Percentiles rank a stretch among this genome's conserved stretches.
Conservation (phyloP, 1,140 invertebrate species). For the Aphis craccivora region DNA sequence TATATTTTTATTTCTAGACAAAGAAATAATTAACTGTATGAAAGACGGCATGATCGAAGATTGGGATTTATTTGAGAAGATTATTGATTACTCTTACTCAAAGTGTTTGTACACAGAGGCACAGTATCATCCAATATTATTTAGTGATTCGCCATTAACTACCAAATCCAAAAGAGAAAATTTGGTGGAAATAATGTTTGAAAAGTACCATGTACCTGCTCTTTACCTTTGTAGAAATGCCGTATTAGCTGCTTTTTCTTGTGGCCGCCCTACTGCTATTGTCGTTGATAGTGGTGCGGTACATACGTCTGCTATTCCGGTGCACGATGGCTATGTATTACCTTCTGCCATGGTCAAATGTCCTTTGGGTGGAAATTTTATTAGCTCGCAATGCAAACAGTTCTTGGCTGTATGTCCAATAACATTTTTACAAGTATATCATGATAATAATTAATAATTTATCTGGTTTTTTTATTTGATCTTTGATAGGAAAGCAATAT, state of each 20-base stretch:
- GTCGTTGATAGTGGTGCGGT: conserved; percentile 87
- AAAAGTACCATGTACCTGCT: conserved; percentile 89
- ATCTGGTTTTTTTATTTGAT: background rate
- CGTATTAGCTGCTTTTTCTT: conserved; percentile 87
- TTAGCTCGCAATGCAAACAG: conserved; percentile 83
- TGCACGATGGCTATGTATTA: conserved; percentile 88
- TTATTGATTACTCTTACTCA: conserved; percentile 80
- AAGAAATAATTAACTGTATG: conserved; percentile 79
- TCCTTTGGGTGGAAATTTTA: conserved; percentile 90
- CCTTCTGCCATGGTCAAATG: conserved; percentile 85
- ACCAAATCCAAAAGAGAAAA: conserved; percentile 81
- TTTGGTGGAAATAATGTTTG: conserved; percentile 88
- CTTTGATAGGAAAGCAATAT: conserved; percentile 75
- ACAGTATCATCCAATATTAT: conserved; percentile 82
- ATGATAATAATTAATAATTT: background rate
- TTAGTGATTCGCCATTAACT: conserved; percentile 90
- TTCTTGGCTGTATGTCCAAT: conserved; percentile 71
- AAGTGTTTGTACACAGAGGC: conserved; percentile 80
- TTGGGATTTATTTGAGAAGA: conserved; percentile 90
- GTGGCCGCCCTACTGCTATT: conserved; percentile 83
- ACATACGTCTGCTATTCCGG: conserved; percentile 87
- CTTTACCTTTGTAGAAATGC: conserved; percentile 90
- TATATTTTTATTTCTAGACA: conserved; percentile 61
- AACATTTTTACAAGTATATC: background rate
- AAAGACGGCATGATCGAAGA: conserved; percentile 91